Percentiles rank a stretch among this genome's conserved stretches.
phyloP scores from a whole-genome alignment of 2,797 vertebrate species.

The Catharus ustulatus region DNA sequence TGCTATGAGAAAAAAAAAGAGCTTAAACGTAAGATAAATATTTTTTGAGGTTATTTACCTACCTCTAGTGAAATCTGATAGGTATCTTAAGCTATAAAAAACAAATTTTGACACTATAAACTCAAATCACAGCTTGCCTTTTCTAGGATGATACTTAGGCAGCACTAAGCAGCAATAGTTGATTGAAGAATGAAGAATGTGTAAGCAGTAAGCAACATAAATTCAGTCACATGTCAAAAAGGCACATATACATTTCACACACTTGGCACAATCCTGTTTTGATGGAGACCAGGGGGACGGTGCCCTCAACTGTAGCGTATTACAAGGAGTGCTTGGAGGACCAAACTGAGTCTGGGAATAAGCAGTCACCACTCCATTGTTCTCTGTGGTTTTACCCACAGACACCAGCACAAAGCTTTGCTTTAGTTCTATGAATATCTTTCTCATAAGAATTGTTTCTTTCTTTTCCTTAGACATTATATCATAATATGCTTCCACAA shows the following conservation, averaged over 20 bases:
- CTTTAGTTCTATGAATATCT: slow-evolving; percentile 62
- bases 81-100: not conserved
- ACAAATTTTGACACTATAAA: not conserved
- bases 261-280: not conserved
- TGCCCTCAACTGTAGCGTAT: not conserved
- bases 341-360: not conserved
- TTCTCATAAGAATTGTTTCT: slow-evolving; percentile 59
- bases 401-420: slow-evolving; percentile 14
- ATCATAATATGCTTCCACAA: slow-evolving; percentile 32
- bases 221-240: not conserved
- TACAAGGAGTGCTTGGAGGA: not conserved
- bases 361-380: not conserved
- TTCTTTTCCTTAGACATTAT: slow-evolving; percentile 50
- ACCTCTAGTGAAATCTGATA: not conserved
- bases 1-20: not conserved
- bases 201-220: not conserved
- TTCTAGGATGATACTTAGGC: not conserved
- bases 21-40: not conserved
- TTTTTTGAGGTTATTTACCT: not conserved
- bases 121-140: not conserved
- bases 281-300: not conserved
- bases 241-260: not conserved
- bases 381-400: not conserved
- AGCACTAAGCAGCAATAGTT: not conserved
- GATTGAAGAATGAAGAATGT: not conserved